Evolutionary conservation across 2,113 vertebrate genomes (phyloP), one percentile per base, ranked within the genome.

Genomic region (Nothocercus julius): DNA sequence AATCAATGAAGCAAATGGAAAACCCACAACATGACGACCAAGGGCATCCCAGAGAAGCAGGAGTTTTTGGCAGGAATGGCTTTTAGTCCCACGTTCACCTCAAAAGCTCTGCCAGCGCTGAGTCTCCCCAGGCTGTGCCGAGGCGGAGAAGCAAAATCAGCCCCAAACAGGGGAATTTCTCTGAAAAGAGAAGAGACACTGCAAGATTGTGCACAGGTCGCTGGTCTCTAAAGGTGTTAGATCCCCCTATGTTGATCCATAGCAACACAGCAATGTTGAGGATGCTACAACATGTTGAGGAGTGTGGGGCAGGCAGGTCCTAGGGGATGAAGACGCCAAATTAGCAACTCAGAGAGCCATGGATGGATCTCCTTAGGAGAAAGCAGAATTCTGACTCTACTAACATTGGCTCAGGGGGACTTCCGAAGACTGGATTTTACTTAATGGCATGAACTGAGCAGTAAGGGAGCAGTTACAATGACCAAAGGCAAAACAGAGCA

Each of bases 191-290:
- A 84, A 84, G n/a, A n/a, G 1, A 36, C 28, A 1, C 0, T 10
- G 24, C 0, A 17, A 72, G 38, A 11, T 16, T 76, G 15, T 59
- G 70, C 74, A 66, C 34, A 85, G 34, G 42, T 22, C 9, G 4
- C n/a, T 4, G n/a, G 2, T 54, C 62, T 83, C 45, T 49, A 27
- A 13, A 1, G 0, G 5, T 28, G 44, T 68, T 74, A 68, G 69
- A 20, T 3, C 4, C n/a, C 30, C 0, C 0, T 6, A 17, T 4
- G 2, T 0, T 36, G 36, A 36, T 36, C 36, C 36, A 36, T 8
- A 36, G 36, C 36, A 36, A 36, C 36, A 36, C 36, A 36, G 36
- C 36, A 62, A 58, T 4, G 9, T 32, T 30, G 32, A 67, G 62
- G 28, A 62, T 40, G 11, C 22, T 1, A 42, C 0, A 47, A 22